Evolutionary conservation across 2,888 invertebrate species (phyloP), one percentile per base, ranked within the genome.

Genomic region (Barypeithes pellucidus): DNA sequence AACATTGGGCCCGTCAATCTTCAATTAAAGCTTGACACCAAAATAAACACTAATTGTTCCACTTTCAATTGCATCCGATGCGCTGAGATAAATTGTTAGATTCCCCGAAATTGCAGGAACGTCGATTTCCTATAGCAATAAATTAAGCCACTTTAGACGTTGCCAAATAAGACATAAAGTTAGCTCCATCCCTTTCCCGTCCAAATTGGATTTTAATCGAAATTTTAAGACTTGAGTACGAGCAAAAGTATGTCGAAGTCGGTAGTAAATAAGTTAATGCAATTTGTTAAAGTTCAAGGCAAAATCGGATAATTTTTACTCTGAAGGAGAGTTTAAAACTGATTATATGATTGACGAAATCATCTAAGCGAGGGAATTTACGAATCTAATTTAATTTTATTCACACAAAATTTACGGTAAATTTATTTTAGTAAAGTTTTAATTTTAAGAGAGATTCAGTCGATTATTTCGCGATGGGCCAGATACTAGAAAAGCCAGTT

Each of bases 161-260:
- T 61, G 61, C 61, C 61, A 61, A 61, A 61, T 61, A 43, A 61
- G 61, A 61, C 61, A 12, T 61, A 61, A 61, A 41, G 61, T 61
- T 61, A 43, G 43, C 20, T 43, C 61, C 24, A 24, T 61, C 61
- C 24, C 61, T 61, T 20, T 61, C 61, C 29, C 22, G 41, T 41
- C 43, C 43, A 61, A 61, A 61, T 61, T 43, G 43, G 61, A 61
- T 61, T 61, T 61, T 61, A 61, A 61, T 61, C 61, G 61, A 43
- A 43, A 43, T 43, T 61, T 61, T 29, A 57, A 45, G 61, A 61
- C 60, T 39, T 39, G 39, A 41, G 20, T 14, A 20, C 24, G 24
- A 24, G 43, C 9, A 45, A 43, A 61, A 61, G 43, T 24, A 61
- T 61, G 61, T 61, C 61, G 61, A 61, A 61, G 22, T 41, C 43